A percentile compares a stretch with the other conserved stretches of the same genome.
Conservation (phyloP, 2,888 invertebrate genomes). For the Nymphalis c-album region DNA sequence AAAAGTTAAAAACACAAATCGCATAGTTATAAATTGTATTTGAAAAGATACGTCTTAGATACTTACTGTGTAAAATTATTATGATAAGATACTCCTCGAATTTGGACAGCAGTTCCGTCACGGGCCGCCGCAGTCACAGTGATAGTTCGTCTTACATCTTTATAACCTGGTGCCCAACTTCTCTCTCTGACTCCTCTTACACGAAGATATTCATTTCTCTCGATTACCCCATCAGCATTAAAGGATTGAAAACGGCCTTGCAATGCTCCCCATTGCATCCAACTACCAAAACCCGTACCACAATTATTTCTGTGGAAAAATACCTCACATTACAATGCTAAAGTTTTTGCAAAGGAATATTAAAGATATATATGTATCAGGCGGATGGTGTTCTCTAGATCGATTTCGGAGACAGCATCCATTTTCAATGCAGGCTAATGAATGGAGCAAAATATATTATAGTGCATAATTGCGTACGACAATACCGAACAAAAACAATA, state of each 20-base stretch:
- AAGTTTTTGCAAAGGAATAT: not conserved
- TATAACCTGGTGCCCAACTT: conserved; percentile 61
- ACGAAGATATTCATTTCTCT: conserved; percentile 65
- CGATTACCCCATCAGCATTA: conserved; percentile 58
- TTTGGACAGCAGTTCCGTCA: conserved; percentile 81
- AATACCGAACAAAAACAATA: too few relatives aligned
- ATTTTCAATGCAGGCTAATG: too few relatives aligned
- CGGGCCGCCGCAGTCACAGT: conserved; percentile 63
- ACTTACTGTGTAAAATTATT: conserved; percentile 81
- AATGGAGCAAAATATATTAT: too few relatives aligned
- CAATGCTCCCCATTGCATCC: conserved; percentile 84
- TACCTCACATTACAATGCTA: conserved; percentile 1
- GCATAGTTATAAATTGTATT: too few relatives aligned
- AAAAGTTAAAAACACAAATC: not conserved
- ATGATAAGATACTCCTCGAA: conserved; percentile 78
- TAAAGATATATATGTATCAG: conserved; percentile 32
- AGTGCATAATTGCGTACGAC: too few relatives aligned
- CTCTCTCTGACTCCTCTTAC: conserved; percentile 77
- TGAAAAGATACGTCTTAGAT: not conserved
- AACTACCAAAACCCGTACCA: conserved; percentile 65
- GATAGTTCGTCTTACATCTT: conserved; percentile 55
- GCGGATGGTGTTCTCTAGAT: too few relatives aligned
- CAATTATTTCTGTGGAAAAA: conserved; percentile 57
- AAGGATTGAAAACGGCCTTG: conserved; percentile 80
- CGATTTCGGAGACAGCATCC: too few relatives aligned